Conservation (phyloP, 2,888 invertebrate species). For the Sepiola atlantica region DNA sequence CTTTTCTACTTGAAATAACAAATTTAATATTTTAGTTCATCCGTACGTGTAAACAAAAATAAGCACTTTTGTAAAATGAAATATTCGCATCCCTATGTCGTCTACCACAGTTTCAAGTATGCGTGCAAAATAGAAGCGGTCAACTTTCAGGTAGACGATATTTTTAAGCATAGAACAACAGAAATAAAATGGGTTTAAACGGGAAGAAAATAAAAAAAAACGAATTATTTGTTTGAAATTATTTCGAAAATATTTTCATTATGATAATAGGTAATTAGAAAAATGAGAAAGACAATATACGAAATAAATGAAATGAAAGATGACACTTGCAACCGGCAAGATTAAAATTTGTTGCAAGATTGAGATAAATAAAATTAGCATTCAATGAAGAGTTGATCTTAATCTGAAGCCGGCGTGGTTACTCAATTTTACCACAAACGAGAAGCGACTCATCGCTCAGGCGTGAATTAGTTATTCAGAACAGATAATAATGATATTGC, state of each 20-base stretch:
- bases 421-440: not conserved
- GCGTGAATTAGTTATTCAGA: not conserved
- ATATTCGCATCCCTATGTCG: not conserved
- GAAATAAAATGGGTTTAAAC: not conserved
- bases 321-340: not conserved
- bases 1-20: not conserved
- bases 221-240: not conserved
- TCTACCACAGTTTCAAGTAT: not conserved
- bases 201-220: not conserved
- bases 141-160: not conserved
- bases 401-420: not conserved
- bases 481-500: not conserved
- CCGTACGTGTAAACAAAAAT: not conserved
- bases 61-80: not conserved
- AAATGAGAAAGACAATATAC: not conserved
- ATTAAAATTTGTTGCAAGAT: conserved; percentile 14
- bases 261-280: not conserved
- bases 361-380: not conserved
- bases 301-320: not conserved
- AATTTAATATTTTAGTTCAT: not conserved
- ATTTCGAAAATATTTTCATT: not conserved
- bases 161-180: not conserved
- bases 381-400: not conserved
- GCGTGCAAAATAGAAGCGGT: not conserved
- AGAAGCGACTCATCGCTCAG: not conserved